Conservation (phyloP, 2,797 vertebrate species). For the Sebastes matsubarae region DNA sequence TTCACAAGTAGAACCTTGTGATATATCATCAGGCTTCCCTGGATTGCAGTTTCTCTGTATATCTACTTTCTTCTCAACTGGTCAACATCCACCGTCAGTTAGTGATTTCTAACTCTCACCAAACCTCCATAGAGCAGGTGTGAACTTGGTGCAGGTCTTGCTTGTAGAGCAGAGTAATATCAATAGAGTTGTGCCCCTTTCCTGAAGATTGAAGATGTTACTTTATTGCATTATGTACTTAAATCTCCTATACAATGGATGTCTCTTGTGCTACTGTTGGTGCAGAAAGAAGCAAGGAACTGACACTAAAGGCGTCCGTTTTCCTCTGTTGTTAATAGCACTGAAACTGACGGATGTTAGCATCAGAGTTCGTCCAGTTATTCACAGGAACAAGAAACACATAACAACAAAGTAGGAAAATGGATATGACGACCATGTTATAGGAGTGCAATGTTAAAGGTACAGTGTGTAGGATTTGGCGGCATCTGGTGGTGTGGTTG, state of each 20-base stretch:
- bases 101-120: conserved; percentile 21
- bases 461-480: no score
- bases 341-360: not conserved
- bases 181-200: conserved; percentile 5
- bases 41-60: not conserved
- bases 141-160: conserved; percentile 27
- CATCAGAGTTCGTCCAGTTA: not conserved
- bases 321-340: conserved; percentile 1
- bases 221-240: conserved; percentile 15
- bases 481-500: no score
- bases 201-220: conserved; percentile 16
- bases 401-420: no score
- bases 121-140: conserved; percentile 5
- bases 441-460: not conserved
- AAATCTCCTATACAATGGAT: conserved; percentile 5
- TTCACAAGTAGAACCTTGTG: not conserved
- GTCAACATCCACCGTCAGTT: not conserved
- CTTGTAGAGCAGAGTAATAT: conserved; percentile 6
- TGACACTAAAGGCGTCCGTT: conserved; percentile 14
- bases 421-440: not conserved
- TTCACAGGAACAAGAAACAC: not conserved
- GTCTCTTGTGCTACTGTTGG: conserved; percentile 2
- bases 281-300: conserved; percentile 10
- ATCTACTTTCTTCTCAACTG: not conserved
- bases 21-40: not conserved